Evolutionary conservation across 1,140 invertebrate species (phyloP), one percentile per base, ranked within the genome.

Genomic region (Neodiprion lecontei): DNA sequence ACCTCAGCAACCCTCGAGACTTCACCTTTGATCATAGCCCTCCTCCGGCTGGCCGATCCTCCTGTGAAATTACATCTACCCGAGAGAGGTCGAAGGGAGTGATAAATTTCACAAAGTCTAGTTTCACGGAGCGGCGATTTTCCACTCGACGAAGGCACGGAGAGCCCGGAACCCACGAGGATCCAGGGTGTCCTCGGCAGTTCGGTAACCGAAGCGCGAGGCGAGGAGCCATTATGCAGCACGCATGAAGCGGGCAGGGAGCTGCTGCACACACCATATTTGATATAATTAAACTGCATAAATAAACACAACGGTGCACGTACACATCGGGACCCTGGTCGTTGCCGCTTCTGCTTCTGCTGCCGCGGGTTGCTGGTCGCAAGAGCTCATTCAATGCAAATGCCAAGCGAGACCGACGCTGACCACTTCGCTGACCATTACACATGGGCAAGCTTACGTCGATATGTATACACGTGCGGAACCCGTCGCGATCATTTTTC

Each of bases 281-380:
- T 61, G 53, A 61, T 61, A 61, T 61, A 61, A 61, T 61, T 61
- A 61, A 61, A 61, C 11, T 61, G 53, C 53, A 61, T 61, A 61
- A 61, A 61, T 9, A 61, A 61, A 17, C 53, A 61, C 53, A 61
- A 61, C n/a, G 53, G 53, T 61, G n/a, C 53, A 61, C 53, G 53
- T 61, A 12, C 53, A 61, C 53, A 61, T 61, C 53, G 53, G 8
- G 28, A 40, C 2, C 2, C 5, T 5, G 28, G 28, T 40, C 5
- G 28, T 5, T 40, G 28, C 28, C 5, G 28, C n/a, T 61, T 7
- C 53, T 61, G 11, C 11, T 61, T 12, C 53, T 40, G 5, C 53
- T 17, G n/a, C 53, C 9, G 53, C 4, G n/a, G n/a, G n/a, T 14
- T 61, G n/a, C 53, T 9, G 11, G 53, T 12, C n/a, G n/a, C 11